Conservation (phyloP, 1,140 invertebrate species). For the roundworm (Caenorhabditis elegans) region DNA sequence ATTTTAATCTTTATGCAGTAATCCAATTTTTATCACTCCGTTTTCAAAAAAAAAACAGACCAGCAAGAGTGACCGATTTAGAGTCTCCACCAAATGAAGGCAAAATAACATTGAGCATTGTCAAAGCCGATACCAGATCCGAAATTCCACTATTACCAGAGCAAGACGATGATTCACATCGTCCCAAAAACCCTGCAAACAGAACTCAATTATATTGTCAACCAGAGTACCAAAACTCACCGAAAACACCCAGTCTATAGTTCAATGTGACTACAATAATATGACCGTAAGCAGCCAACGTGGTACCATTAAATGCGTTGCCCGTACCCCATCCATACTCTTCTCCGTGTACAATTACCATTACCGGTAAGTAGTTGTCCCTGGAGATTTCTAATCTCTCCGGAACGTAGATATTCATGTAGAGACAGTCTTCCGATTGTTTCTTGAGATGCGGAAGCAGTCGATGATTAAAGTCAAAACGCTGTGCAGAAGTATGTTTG, state of each 20-base stretch:
- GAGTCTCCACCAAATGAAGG: slow-evolving; percentile 68
- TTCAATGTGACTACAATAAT: slow-evolving; percentile 65
- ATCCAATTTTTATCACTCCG: too few species aligned
- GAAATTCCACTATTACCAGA: slow-evolving; percentile 62
- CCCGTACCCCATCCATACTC: slow-evolving; percentile 63
- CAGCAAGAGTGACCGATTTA: slow-evolving; percentile 67
- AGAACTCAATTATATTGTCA: background rate
- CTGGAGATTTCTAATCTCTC: slow-evolving; percentile 52
- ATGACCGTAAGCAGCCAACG: slow-evolving; percentile 61
- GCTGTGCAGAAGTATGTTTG: slow-evolving; percentile 78
- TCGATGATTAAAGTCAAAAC: slow-evolving; percentile 81
- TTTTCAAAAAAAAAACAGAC: slow-evolving; percentile 42
- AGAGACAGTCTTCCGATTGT: slow-evolving; percentile 93
- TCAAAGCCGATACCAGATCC: slow-evolving; percentile 64
- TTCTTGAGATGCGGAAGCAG: slow-evolving; percentile 82
- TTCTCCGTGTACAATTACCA: slow-evolving; percentile 64
- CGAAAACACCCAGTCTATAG: slow-evolving; percentile 63
- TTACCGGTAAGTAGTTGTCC: slow-evolving; percentile 41
- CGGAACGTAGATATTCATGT: slow-evolving; percentile 92
- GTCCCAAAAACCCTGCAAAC: slow-evolving; percentile 59
- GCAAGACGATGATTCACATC: slow-evolving; percentile 63
- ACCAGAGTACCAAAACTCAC: slow-evolving; percentile 35
- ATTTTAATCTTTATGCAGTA: too few species aligned
- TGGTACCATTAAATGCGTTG: slow-evolving; percentile 63
- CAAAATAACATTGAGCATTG: slow-evolving; percentile 68